These are phyloP conservation scores for Seriola rivoliana DNA, from an alignment of 2,113 vertebrate genomes.

Conservation along the genomic window DNA sequence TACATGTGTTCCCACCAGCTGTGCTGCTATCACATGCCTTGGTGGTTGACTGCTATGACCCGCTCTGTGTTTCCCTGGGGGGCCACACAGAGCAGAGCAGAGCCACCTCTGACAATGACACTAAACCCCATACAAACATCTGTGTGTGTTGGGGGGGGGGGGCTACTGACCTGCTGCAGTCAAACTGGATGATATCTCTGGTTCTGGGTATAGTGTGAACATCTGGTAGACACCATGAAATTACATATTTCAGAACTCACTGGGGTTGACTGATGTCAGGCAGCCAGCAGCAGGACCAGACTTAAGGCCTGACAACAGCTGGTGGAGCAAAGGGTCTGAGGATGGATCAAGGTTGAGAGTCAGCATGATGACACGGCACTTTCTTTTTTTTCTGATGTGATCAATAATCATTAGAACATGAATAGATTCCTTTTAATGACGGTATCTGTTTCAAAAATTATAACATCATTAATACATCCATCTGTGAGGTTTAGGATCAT, in stretches of 20 bases:
- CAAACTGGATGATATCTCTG: conserved; percentile 58
- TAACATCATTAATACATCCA: neutral
- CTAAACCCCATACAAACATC: conserved; percentile 45
- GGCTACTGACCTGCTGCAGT: conserved; percentile 21
- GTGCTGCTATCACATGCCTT: conserved; percentile 44
- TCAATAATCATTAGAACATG: neutral
- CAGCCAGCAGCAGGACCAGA: conserved; percentile 54
- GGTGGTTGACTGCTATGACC: conserved; percentile 29
- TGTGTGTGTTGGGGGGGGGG: conserved; percentile 1
- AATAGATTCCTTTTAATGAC: neutral
- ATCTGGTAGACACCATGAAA: conserved; percentile 73
- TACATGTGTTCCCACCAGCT: conserved; percentile 65
- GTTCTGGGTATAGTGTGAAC: conserved; percentile 65
- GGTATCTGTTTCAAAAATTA: neutral
- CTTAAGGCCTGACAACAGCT: conserved; percentile 65
- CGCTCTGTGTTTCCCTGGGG: conserved; percentile 7
- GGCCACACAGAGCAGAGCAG: neutral
- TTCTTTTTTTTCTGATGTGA: neutral
- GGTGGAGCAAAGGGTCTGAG: conserved; percentile 13
- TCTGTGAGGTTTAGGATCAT: neutral
- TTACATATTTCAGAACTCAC: conserved; percentile 56
- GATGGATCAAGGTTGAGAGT: conserved; percentile 37
- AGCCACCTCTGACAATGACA: conserved; percentile 13
- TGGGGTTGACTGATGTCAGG: conserved; percentile 62
- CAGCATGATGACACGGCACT: neutral